Evolutionary conservation across 1,140 invertebrate genomes (phyloP), one percentile per base, ranked within the genome.

Genomic region (Sminthurides bifidus): DNA sequence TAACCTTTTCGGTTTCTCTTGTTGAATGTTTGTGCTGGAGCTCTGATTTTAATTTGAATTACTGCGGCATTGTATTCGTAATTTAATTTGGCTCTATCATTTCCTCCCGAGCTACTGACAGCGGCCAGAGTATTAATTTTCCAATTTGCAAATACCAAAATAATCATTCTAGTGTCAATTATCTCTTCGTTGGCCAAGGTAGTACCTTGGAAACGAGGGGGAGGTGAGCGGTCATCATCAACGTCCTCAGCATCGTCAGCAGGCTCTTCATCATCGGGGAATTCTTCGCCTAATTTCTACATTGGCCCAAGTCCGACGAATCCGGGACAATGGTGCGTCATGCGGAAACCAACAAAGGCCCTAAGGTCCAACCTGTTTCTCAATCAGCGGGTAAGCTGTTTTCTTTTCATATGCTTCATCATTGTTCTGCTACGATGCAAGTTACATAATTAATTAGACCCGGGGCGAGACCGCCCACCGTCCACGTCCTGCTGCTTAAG

Each of bases 101-200:
- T 37, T 37, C 33, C 33, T 17, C 12, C 33, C 12, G 33, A 12
- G 33, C 12, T 17, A 12, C 17, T 17, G 10, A 37, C 33, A 12
- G 17, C 12, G 10, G 33, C 17, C 33, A 37, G 33, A 17, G 17
- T 12, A 12, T 37, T 37, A 37, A 37, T 37, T 37, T 17, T 37
- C 33, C 33, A 37, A n/a, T n/a, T n/a, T n/a, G n/a, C n/a, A n/a
- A n/a, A n/a, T n/a, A n/a, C n/a, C n/a, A n/a, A n/a, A n/a, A n/a
- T 24, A 26, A 56, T 14, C 10, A 60, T 60, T 60, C 43, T 60
- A 56, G 59, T 60, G 59, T 60, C 59, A 60, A 60, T 60, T 41
- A 60, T 60, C 49, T 56, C 59, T 37, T 60, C 59, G 40, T 53
- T 60, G 54, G 35, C 59, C 54, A 61, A 58, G 59, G 59, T 61